These are phyloP conservation scores for Sylvia borin DNA, from an alignment of 2,797 vertebrate genomes.

Conservation along the genomic window DNA sequence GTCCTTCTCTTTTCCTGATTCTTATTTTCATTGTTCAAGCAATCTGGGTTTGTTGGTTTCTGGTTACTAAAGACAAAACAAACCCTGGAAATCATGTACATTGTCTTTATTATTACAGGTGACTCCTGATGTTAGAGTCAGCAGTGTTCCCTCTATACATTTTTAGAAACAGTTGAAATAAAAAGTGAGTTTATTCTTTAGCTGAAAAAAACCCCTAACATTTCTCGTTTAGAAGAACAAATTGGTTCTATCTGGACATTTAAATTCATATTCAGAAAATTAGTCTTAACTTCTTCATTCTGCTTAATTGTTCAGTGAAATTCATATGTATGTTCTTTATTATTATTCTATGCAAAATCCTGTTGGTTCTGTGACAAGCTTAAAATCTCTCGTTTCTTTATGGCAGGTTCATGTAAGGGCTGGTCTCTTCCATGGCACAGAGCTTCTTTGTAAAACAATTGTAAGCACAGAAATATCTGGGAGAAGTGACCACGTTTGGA, in stretches of 20 bases:
- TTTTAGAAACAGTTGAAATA: background rate
- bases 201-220: accelerated
- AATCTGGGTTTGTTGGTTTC: background rate
- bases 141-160: background rate
- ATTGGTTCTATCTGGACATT: background rate
- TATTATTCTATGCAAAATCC: background rate
- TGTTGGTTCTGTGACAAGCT: background rate
- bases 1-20: background rate
- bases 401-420: slow-evolving; percentile 93
- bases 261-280: background rate
- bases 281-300: background rate
- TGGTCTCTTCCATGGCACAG: slow-evolving; percentile 95
- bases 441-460: slow-evolving; percentile 91
- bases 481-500: slow-evolving; percentile 91
- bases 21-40: background rate
- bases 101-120: background rate
- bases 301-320: background rate
- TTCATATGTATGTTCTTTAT: background rate
- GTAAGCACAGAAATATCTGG: slow-evolving; percentile 91
- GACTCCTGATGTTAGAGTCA: background rate
- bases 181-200: background rate
- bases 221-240: background rate
- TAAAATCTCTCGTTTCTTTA: background rate
- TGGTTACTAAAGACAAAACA: background rate
- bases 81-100: background rate